Evolutionary conservation across 2,797 vertebrate species (phyloP), one percentile per base, ranked within the genome.

Genomic region (Erethizon dorsatum): DNA sequence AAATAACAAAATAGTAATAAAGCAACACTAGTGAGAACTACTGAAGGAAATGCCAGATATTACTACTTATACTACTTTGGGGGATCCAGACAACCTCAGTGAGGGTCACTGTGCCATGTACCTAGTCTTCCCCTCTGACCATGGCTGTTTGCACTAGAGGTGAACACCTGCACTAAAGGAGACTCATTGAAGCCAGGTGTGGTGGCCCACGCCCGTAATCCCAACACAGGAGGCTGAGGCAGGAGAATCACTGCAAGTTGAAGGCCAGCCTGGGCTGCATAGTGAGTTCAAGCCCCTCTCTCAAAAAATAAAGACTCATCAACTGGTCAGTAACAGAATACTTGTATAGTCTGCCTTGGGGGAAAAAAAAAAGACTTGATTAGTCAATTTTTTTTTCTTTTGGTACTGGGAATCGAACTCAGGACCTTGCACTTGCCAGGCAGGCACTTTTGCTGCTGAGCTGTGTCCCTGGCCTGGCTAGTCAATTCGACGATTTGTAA

Each of bases 1-100:
- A 17, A 73, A 69, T 17, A 67, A 65, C 31, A 67, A 67, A 67
- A n/a, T 69, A 69, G 20, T 69, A 7, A 73, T 90, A 93, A 97
- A 91, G 54, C 83, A 86, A 75, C 57, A 83, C 83, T 94, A 82
- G 47, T 77, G 59, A 80, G 65, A 91, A 47, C 83, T 89, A 28
- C 26, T 82, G 65, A 85, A 61, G 92, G 63, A 67, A 71, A 78
- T 78, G 33, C 9, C 61, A 95, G 20, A 50, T 28, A 84, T 85
- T 31, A 52, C 33, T 50, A 24, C 28, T 45, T 75, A 83, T 12
- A 88, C 52, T 33, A 37, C 59, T 26, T 69, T 61, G 78, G 65
- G 28, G 84, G 57, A 63, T 89, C 80, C 61, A 80, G 31, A 57
- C 73, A 24, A 28, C 37, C 45, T 57, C 57, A 45, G n/a, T 87